phyloP scores from a whole-genome alignment of 2,888 invertebrate species.

The Nomada hirtipes region DNA sequence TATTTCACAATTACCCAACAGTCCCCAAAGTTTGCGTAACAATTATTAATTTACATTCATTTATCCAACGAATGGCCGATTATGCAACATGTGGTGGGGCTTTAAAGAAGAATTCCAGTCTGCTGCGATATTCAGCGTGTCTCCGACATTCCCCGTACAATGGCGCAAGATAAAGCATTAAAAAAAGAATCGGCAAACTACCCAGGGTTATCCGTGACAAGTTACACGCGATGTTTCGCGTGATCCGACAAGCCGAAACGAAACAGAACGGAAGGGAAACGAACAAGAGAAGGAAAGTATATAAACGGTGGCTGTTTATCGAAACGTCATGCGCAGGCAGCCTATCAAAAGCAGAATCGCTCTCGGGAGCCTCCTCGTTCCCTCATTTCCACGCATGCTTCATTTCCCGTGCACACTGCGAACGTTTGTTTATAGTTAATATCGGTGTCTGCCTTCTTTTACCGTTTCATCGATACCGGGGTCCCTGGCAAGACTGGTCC shows the following conservation, averaged over 20 bases:
- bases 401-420: constrained; percentile 66
- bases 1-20: no score
- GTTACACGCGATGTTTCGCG: constrained; percentile 61
- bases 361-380: constrained; percentile 50
- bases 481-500: neutral
- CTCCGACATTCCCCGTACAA: constrained; percentile 27
- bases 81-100: no score
- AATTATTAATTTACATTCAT: no score
- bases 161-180: neutral
- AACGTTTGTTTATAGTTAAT: constrained; percentile 71
- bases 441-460: constrained; percentile 45
- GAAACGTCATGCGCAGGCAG: constrained; percentile 80
- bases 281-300: constrained; percentile 64
- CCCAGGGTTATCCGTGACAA: constrained; percentile 61
- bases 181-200: constrained; percentile 2
- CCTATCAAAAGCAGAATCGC: constrained; percentile 75
- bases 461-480: constrained; percentile 56
- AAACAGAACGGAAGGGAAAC: constrained; percentile 13
- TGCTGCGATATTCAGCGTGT: constrained; percentile 14
- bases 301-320: constrained; percentile 78
- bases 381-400: constrained; percentile 66
- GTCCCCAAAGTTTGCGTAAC: no score
- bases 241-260: constrained; percentile 55
- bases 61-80: no score
- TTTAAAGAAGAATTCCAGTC: neutral